These are phyloP conservation scores for Neodiprion lecontei DNA, from an alignment of 1,140 invertebrate genomes.

Conservation along the genomic window DNA sequence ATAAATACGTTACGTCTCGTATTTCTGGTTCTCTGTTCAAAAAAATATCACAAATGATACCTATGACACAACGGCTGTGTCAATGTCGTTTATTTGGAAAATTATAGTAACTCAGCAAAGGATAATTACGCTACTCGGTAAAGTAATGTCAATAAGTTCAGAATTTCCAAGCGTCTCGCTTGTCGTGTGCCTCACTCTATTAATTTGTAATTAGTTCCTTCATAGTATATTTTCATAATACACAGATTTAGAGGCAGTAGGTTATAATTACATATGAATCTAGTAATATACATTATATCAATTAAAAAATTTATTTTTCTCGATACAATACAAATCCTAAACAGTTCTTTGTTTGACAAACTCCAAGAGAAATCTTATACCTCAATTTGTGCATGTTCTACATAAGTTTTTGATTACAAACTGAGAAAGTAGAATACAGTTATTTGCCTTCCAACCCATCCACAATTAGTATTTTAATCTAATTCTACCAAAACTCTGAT, in stretches of 20 bases:
- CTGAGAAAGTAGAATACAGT: too few relatives aligned
- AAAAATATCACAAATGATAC: not conserved
- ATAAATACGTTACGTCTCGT: not conserved
- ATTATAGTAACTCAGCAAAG: not conserved
- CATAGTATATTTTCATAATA: not conserved
- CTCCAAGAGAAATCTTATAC: not conserved
- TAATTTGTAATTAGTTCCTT: not conserved
- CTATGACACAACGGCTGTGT: constrained; percentile 9
- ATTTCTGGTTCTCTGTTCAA: not conserved
- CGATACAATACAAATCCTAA: not conserved
- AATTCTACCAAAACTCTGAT: too few relatives aligned
- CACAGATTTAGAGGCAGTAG: not conserved
- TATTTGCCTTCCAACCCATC: too few relatives aligned
- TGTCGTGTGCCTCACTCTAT: not conserved
- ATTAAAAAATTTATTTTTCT: not conserved
- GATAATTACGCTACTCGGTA: too few relatives aligned
- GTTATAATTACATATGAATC: not conserved
- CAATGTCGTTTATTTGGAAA: not conserved
- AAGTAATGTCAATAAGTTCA: too few relatives aligned
- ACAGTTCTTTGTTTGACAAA: not conserved
- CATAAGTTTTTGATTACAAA: too few relatives aligned
- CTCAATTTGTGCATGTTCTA: too few relatives aligned
- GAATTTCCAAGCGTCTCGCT: too few relatives aligned
- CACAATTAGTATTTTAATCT: too few relatives aligned
- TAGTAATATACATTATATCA: not conserved